Percentiles rank a stretch among this genome's conserved stretches.
Conservation (phyloP, 2,797 vertebrate genomes). For the Cynodonichthys magdalenae region DNA sequence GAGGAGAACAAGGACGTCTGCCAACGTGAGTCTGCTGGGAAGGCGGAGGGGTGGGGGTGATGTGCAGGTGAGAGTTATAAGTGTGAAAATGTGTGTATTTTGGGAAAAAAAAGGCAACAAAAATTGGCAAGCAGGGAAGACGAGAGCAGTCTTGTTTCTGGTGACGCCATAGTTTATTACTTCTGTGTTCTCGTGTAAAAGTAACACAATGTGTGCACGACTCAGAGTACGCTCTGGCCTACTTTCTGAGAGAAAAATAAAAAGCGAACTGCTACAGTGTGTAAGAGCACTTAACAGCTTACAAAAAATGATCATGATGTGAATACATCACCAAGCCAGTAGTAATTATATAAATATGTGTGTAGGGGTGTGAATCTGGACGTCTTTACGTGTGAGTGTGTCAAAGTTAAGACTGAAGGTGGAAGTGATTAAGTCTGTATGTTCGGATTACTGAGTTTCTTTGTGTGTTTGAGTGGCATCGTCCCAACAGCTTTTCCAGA, state of each 20-base stretch:
- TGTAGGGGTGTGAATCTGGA: background rate
- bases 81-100: slow-evolving; percentile 21
- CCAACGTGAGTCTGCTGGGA: slow-evolving; percentile 81
- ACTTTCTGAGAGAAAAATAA: slow-evolving; percentile 6
- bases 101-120: slow-evolving; percentile 10
- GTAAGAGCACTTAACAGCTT: slow-evolving; percentile 4
- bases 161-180: background rate
- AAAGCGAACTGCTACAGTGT: background rate
- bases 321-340: background rate
- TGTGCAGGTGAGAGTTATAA: slow-evolving; percentile 7
- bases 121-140: background rate
- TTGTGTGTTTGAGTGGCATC: slow-evolving; percentile 13
- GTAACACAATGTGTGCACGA: background rate
- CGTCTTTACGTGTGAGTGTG: background rate
- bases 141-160: background rate
- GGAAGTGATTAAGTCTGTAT: slow-evolving; percentile 10
- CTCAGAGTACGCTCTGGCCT: background rate
- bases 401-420: too few species aligned
- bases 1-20: slow-evolving; percentile 85
- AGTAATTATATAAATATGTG: background rate
- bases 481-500: slow-evolving; percentile 30
- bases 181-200: background rate
- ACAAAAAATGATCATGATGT: background rate
- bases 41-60: background rate
- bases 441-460: slow-evolving; percentile 32